These are phyloP conservation scores for Sitta carolinensis DNA, from an alignment of 2,797 vertebrate genomes.

Conservation along the genomic window DNA sequence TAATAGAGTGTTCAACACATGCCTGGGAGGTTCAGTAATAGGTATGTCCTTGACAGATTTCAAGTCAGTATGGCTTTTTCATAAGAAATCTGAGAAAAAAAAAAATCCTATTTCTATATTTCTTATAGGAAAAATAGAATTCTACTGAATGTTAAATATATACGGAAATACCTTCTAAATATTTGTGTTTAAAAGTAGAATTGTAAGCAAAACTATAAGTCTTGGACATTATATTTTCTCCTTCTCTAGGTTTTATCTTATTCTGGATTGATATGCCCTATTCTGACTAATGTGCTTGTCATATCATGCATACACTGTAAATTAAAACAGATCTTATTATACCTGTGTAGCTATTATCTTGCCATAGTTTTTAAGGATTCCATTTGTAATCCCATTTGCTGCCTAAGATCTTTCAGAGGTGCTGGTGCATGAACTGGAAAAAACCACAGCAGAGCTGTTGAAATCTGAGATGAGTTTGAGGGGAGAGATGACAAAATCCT, in stretches of 20 bases:
- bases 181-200: neutral
- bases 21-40: neutral
- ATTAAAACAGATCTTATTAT: neutral
- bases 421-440: conserved; percentile 4
- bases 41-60: neutral
- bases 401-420: neutral
- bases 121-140: neutral
- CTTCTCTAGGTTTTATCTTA: neutral
- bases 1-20: neutral
- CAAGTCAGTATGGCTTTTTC: neutral
- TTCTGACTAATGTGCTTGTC: neutral
- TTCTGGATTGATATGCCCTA: neutral
- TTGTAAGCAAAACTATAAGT: neutral
- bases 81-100: neutral
- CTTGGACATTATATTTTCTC: neutral
- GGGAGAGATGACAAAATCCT: neutral
- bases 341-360: neutral
- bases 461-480: neutral
- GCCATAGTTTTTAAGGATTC: neutral
- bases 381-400: neutral
- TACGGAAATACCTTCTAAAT: neutral
- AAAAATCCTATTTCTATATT: neutral
- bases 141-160: neutral
- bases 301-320: neutral
- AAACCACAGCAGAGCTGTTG: neutral